Percentiles rank a stretch among this genome's conserved stretches.
These are phyloP conservation scores for Helarctos malayanus DNA, from an alignment of 2,797 vertebrate species.

Conservation along the genomic window DNA sequence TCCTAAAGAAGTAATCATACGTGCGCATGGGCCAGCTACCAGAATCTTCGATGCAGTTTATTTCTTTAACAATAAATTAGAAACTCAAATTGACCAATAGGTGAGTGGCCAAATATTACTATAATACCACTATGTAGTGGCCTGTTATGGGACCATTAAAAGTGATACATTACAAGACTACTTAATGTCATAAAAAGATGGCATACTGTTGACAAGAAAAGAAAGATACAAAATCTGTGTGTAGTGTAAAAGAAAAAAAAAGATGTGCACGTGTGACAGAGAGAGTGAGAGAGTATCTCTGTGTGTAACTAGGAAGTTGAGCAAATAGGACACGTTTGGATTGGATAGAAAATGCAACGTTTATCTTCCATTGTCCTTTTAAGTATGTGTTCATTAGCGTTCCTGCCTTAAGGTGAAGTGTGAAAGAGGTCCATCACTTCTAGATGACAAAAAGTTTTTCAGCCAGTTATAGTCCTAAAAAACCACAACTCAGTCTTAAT, in stretches of 20 bases:
- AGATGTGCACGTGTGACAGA: background rate
- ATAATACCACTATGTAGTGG: background rate
- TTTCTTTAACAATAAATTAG: slow-evolving; percentile 33
- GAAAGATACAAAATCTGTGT: background rate
- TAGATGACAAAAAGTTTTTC: background rate
- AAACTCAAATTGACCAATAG: slow-evolving; percentile 52
- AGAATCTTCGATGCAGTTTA: slow-evolving; percentile 3
- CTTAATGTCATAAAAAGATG: background rate
- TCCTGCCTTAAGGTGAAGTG: background rate
- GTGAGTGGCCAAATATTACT: background rate
- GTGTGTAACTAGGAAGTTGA: background rate
- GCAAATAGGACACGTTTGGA: slow-evolving; percentile 8
- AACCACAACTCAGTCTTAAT: background rate
- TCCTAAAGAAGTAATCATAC: slow-evolving; percentile 28
- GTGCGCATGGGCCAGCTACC: background rate
- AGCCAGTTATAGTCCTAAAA: background rate
- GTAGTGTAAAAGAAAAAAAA: background rate
- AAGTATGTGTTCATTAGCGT: background rate
- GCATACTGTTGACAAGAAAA: background rate
- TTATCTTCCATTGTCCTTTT: slow-evolving; percentile 34
- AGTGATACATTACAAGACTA: slow-evolving; percentile 6
- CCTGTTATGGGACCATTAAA: background rate
- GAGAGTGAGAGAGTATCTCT: background rate
- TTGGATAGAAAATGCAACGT: slow-evolving; percentile 33
- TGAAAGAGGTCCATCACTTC: background rate